A percentile compares a stretch with the other conserved stretches of the same genome.
Evolutionary conservation across 2,888 invertebrate species (phyloP).

Genomic region (Iphiclides podalirius): DNA sequence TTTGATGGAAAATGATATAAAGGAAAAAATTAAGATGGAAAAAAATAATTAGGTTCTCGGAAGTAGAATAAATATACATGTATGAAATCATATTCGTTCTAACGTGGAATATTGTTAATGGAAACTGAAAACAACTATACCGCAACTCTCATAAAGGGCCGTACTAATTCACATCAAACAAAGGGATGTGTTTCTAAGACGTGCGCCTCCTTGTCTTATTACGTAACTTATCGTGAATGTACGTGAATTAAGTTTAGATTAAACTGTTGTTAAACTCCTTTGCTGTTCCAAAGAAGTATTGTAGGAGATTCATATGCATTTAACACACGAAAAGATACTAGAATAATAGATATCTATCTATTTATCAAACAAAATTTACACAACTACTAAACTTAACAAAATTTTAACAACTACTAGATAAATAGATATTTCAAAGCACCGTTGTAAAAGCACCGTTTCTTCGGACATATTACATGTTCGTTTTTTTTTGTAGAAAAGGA

Average conservation of each 20-base stretch:
- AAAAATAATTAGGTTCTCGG: too few relatives aligned
- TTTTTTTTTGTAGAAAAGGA: too few relatives aligned
- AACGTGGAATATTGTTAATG: constrained; percentile 12
- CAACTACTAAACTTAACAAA: too few relatives aligned
- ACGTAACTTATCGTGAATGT: neutral
- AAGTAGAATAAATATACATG: too few relatives aligned
- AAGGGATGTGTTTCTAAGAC: constrained; percentile 7
- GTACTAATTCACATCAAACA: constrained; percentile 13
- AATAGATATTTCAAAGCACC: too few relatives aligned
- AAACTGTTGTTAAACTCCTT: neutral
- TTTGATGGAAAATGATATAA: too few relatives aligned
- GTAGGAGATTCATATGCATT: neutral
- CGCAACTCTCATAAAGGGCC: constrained; percentile 13
- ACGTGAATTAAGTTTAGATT: neutral
- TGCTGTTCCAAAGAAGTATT: neutral
- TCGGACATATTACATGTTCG: too few relatives aligned
- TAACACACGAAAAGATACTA: neutral
- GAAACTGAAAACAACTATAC: constrained; percentile 18
- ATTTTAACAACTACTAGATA: too few relatives aligned
- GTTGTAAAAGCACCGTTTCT: too few relatives aligned
- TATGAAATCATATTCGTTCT: too few relatives aligned
- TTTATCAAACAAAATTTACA: too few relatives aligned
- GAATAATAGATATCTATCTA: neutral
- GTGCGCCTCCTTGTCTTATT: neutral
- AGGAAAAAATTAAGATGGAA: too few relatives aligned